phyloP scores from a whole-genome alignment of 1,140 invertebrate species.

The Papilio machaon region DNA sequence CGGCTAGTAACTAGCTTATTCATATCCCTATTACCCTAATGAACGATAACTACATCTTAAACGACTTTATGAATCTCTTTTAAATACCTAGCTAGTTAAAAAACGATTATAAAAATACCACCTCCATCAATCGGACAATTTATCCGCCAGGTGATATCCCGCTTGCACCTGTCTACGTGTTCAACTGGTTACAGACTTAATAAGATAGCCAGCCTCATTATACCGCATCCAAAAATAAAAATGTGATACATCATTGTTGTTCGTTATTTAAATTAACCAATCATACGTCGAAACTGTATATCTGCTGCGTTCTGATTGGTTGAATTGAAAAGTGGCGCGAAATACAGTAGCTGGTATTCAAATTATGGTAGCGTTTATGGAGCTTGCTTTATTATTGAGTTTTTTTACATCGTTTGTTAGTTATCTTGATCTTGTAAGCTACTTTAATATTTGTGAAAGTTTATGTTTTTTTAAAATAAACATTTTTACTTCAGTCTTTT shows the following conservation, averaged over 20 bases:
- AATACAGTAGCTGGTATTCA: constrained; percentile 1
- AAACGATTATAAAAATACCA: constrained; percentile 20
- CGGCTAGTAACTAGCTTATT: neutral
- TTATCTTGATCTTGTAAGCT: neutral
- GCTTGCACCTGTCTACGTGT: constrained; percentile 5
- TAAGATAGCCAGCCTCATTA: constrained; percentile 8
- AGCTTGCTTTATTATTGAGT: neutral
- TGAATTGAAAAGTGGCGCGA: neutral
- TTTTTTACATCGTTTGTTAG: neutral
- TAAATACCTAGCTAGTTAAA: neutral
- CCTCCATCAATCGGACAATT: neutral
- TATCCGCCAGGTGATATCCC: neutral
- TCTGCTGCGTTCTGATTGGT: neutral
- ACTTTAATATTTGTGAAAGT: neutral
- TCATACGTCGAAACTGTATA: neutral
- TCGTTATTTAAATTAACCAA: constrained; percentile 5
- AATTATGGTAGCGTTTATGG: neutral
- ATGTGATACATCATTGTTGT: neutral
- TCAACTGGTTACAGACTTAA: neutral
- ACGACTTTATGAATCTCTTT: neutral
- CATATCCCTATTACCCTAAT: neutral
- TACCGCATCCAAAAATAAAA: neutral
- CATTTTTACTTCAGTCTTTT: too few relatives aligned
- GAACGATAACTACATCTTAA: neutral
- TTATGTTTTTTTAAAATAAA: neutral